Evolutionary conservation across 2,113 vertebrate genomes (phyloP), one percentile per base, ranked within the genome.

Genomic region (Ammodytes dubius): DNA sequence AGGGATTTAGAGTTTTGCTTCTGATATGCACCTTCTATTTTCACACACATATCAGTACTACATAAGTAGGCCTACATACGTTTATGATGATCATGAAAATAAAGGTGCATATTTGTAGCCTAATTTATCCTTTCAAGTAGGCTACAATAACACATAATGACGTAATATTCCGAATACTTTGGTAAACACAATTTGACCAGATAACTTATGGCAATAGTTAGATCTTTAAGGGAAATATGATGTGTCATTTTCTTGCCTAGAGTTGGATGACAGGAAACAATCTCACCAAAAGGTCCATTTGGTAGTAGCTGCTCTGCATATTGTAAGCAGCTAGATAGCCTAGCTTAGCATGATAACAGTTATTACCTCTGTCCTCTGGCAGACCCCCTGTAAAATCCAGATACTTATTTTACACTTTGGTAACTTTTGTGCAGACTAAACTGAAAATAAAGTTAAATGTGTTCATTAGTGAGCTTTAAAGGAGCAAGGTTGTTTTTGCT

Each of bases 231-330:
- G 42, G 53, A 54, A 59, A 75, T 59, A 37, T 3, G 1, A 27
- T 15, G 47, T 15, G 60, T 64, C 27, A 70, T 43, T 77, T 68
- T 77, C 49, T 68, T 37, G 12, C 19, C 3, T 12, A 73, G 40
- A 35, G 27, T 56, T 12, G 35, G 17, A n/a, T 50, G 53, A 67
- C 27, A 27, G 27, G 27, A 27, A 27, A 27, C 27, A 27, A 27
- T 27, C 27, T 27, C 27, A 27, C 27, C 27, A 27, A 27, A 27
- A 27, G 27, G 27, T 27, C 27, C 27, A 27, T 27, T 27, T 27
- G 27, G 27, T 27, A 27, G 27, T 27, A 27, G 27, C 27, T 27
- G 27, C 27, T 27, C 27, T 27, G 27, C 27, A 27, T 27, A 27
- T 27, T 27, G 27, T 27, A 27, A 71, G 19, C 13, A 65, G 59